These are phyloP conservation scores for Vanessa cardui DNA, from an alignment of 2,888 invertebrate species.

Conservation along the genomic window DNA sequence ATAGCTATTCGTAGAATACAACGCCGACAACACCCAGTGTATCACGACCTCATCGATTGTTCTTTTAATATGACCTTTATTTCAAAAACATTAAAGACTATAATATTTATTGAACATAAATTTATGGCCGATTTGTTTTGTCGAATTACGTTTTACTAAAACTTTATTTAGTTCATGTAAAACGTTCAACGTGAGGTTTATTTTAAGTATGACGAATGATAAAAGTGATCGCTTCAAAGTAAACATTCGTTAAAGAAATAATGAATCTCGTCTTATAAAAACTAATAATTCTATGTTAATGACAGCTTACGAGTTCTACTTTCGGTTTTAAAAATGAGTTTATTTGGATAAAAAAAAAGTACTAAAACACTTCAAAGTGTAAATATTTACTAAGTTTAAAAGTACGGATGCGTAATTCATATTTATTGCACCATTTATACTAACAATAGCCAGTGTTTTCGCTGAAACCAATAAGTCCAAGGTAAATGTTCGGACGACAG, in stretches of 20 bases:
- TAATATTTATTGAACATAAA: conserved; percentile 44
- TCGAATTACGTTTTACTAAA: conserved; percentile 7
- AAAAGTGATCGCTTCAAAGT: too few relatives aligned
- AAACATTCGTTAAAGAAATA: too few relatives aligned
- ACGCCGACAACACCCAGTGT: conserved; percentile 40
- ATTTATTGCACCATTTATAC: conserved; percentile 23
- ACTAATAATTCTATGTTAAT: too few relatives aligned
- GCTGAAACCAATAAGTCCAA: conserved; percentile 31
- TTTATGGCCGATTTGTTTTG: conserved; percentile 45
- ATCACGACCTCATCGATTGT: conserved; percentile 4
- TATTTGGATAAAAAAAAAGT: background rate
- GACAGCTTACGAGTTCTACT: background rate
- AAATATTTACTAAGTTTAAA: conserved; percentile 6
- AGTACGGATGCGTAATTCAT: conserved; percentile 27
- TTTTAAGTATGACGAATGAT: background rate
- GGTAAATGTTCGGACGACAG: conserved; percentile 30
- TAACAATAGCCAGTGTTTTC: conserved; percentile 22
- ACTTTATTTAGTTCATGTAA: background rate
- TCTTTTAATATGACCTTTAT: conserved; percentile 22
- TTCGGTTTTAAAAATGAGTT: background rate
- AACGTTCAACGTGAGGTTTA: background rate
- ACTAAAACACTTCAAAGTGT: conserved; percentile 3
- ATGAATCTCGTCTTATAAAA: too few relatives aligned
- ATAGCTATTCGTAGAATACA: conserved; percentile 61
- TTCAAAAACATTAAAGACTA: conserved; percentile 15